Base-by-base conservation (phyloP, 2,113 vertebrate genomes). In the Phocoena sinus region DNA sequence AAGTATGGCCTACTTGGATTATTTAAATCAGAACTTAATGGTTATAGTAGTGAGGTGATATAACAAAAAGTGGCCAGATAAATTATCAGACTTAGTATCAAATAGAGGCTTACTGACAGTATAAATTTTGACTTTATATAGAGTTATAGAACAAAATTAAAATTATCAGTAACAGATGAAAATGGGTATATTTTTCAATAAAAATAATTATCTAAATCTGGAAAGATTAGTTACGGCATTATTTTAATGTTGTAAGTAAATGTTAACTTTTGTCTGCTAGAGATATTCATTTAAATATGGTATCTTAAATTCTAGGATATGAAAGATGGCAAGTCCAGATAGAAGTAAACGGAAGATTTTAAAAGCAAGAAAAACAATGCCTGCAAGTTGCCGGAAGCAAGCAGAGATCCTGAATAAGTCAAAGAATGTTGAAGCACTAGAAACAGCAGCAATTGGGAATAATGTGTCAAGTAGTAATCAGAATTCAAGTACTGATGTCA, bases 371-470 rank as follows among this genome's bases (percentile, higher is more conserved):
- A 98, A 98, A 65, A 95, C 93, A 6, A 97, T 98, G 97, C 80
- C 94, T 89, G 12, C 36, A 83, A 98, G 92, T 95, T 98, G 96
- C 71, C 80, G 36, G 85, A 98, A 98, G 62, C 97, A 98, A 95
- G 12, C 58, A 67, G 89, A 98, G 89, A 84, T 96, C 21, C 53
- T 96, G 47, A 94, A 33, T 71, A 95, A 95, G 87, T 84, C 70
- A 67, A 97, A 84, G 80, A 94, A 70, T 33, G 15, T 38, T 70
- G 95, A 97, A 89, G 18, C 17, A 85, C 81, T 94, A 62, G 93
- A 92, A 91, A 53, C 38, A 73, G 28, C 87, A 44, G 68, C 77
- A 53, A 1, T 8, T 41, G 76, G 80, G 31, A 97, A 21, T 94
- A 92, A 77, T 82, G 44, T 82, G 67, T 77, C 85, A 92, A 92